Conservation (phyloP, 2,888 invertebrate species). For the Drosophila putrida region DNA sequence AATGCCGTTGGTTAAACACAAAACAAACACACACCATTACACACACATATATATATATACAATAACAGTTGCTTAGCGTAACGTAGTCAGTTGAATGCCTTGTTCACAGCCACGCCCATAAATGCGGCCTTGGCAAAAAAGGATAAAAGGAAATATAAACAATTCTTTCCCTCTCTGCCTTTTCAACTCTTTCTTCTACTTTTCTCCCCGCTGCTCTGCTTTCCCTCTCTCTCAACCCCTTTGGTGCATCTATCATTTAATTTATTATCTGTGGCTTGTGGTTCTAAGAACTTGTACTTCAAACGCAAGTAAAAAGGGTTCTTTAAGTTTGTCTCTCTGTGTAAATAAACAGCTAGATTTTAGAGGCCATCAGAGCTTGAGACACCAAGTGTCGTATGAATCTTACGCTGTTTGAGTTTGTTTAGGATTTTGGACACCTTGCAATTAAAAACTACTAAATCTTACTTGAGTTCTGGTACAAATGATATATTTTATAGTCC, state of each 20-base stretch:
- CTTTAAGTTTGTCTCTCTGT: no score
- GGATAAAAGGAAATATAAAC: neutral
- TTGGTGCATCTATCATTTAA: slow-evolving; percentile 21
- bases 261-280: slow-evolving; percentile 23
- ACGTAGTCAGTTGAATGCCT: slow-evolving; percentile 8
- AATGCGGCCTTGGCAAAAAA: slow-evolving; percentile 1
- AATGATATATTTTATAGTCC: no score
- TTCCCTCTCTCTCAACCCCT: no score
- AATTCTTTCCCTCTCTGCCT: neutral
- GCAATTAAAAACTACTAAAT: no score
- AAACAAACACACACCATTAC: neutral
- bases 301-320: no score
- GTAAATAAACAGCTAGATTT: no score
- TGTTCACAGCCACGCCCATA: slow-evolving; percentile 31
- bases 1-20: slow-evolving; percentile 28
- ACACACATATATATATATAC: slow-evolving; percentile 9
- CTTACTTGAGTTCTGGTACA: no score
- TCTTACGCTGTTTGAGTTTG: no score
- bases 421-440: no score
- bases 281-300: neutral
- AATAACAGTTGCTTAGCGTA: slow-evolving; percentile 12
- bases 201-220: no score
- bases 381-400: no score
- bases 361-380: no score
- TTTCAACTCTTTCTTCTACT: neutral